Conservation (phyloP, 2,113 vertebrate species). For the Hippocampus comes region DNA sequence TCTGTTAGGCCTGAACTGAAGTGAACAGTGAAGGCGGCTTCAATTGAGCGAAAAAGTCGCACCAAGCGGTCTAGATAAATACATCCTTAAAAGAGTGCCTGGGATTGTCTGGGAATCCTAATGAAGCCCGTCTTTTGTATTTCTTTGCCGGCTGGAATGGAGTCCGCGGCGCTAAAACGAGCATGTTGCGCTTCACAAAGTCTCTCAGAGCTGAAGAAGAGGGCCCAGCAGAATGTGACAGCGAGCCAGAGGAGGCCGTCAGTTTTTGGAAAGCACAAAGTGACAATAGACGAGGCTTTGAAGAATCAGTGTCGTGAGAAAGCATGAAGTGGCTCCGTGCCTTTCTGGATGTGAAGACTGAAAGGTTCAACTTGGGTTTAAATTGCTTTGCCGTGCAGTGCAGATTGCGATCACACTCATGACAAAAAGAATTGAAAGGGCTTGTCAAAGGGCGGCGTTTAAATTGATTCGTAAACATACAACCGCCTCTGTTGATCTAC, state of each 20-base stretch:
- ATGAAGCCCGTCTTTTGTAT: constrained; percentile 76
- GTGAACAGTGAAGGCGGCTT: constrained; percentile 34
- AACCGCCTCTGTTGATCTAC: background rate
- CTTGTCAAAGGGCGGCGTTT: background rate
- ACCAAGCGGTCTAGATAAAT: constrained; percentile 65
- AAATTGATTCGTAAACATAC: background rate
- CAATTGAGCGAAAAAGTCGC: constrained; percentile 41
- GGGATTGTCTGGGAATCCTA: constrained; percentile 66
- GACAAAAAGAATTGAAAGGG: background rate
- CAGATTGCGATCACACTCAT: background rate
- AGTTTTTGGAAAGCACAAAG: constrained; percentile 47
- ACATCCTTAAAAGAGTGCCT: constrained; percentile 50
- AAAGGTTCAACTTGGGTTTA: background rate
- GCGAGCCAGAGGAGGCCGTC: constrained; percentile 56
- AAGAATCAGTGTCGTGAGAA: constrained; percentile 51
- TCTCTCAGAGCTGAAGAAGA: constrained; percentile 45
- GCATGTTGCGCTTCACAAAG: constrained; percentile 60
- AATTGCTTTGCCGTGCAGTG: background rate
- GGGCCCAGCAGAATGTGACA: constrained; percentile 49
- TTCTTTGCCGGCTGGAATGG: constrained; percentile 56
- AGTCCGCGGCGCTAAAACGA: constrained; percentile 62
- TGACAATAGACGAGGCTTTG: constrained; percentile 45
- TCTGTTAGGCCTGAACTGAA: constrained; percentile 40
- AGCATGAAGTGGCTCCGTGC: constrained; percentile 11
- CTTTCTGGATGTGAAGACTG: background rate